Percentiles rank a stretch among this genome's conserved stretches.
Conservation (phyloP, 2,888 invertebrate genomes). For the Pseudanteris insignis region DNA sequence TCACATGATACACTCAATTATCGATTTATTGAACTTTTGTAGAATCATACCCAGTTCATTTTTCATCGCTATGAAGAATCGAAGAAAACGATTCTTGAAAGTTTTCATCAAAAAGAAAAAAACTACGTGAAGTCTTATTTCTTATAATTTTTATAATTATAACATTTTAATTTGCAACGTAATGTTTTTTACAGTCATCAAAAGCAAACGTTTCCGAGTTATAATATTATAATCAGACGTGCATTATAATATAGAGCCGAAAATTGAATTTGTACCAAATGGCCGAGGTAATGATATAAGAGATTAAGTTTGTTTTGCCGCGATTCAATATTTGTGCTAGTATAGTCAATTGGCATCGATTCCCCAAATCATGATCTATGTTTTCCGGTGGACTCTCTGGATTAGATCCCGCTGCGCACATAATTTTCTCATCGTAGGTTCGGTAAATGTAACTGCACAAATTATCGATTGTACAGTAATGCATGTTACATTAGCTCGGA, state of each 20-base stretch:
- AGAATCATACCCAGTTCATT: too few relatives aligned
- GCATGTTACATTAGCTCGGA: constrained; percentile 28
- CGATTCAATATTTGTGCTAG: constrained; percentile 34
- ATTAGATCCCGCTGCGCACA: constrained; percentile 37
- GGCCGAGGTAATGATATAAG: constrained; percentile 21
- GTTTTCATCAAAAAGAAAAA: too few relatives aligned
- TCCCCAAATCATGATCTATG: constrained; percentile 46
- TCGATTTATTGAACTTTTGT: too few relatives aligned
- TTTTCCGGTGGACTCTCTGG: constrained; percentile 32
- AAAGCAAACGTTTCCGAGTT: too few relatives aligned
- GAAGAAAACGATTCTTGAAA: too few relatives aligned
- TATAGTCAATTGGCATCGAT: constrained; percentile 36
- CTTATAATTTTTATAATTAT: too few relatives aligned
- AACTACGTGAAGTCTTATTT: too few relatives aligned
- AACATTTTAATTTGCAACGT: too few relatives aligned
- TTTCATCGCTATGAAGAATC: too few relatives aligned
- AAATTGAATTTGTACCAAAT: constrained; percentile 19
- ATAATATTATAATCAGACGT: constrained; percentile 8
- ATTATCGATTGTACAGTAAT: constrained; percentile 37
- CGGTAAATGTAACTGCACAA: constrained; percentile 23
- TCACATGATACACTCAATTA: too few relatives aligned
- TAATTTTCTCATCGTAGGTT: constrained; percentile 32
- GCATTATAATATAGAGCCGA: constrained; percentile 15
- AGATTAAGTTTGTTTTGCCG: constrained; percentile 26
- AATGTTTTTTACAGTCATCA: too few relatives aligned